phyloP scores from a whole-genome alignment of 2,797 vertebrate species.

The Amazona finschi region DNA sequence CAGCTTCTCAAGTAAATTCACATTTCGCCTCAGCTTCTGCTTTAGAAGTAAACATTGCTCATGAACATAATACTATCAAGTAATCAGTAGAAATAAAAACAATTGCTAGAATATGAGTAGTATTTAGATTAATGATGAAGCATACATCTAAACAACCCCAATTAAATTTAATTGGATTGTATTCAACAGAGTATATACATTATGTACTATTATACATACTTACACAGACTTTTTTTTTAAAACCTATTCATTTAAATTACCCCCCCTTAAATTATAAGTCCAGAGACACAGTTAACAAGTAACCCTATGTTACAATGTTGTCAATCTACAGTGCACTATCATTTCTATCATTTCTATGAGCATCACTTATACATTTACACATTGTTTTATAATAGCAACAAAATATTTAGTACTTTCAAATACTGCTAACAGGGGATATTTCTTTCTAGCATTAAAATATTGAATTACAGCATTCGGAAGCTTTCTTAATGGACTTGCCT shows the following conservation, averaged over 20 bases:
- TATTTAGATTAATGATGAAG: background rate
- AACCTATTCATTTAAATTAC: background rate
- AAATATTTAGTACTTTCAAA: background rate
- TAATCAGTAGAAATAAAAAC: background rate
- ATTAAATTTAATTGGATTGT: background rate
- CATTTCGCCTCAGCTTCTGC: conserved; percentile 98
- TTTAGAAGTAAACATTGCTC: conserved; percentile 72
- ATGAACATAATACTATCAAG: conserved; percentile 59
- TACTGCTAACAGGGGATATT: background rate
- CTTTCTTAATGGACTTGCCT: background rate
- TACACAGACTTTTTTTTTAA: background rate
- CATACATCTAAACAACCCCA: background rate
- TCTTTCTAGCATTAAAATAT: background rate
- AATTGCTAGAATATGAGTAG: background rate
- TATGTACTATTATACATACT: background rate
- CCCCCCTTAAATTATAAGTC: background rate
- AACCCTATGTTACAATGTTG: background rate
- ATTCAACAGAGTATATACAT: background rate
- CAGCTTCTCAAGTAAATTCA: conserved; percentile 98
- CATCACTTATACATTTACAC: background rate
- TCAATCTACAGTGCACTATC: background rate
- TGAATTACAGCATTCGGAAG: background rate
- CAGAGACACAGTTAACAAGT: background rate
- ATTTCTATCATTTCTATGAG: background rate
- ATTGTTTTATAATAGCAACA: background rate